Conservation (phyloP, 2,113 vertebrate species). For the Geococcyx californianus region DNA sequence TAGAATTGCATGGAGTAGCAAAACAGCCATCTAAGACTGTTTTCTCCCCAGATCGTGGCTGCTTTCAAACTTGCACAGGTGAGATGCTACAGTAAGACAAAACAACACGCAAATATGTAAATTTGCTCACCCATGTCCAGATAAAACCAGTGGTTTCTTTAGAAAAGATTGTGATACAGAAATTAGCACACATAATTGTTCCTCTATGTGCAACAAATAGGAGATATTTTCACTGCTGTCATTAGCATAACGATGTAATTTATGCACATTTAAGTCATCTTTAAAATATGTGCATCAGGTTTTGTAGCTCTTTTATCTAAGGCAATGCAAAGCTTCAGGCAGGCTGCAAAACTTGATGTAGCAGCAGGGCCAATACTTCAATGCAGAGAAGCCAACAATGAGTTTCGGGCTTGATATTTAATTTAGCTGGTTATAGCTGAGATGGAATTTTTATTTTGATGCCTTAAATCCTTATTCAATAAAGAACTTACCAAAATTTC, state of each 20-base stretch:
- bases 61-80: background rate
- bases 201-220: background rate
- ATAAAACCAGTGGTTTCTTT: background rate
- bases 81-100: background rate
- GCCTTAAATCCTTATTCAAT: background rate
- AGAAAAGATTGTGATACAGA: background rate
- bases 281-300: background rate
- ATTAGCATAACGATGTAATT: background rate
- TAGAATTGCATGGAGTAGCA: background rate
- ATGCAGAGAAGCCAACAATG: background rate
- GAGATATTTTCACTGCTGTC: background rate
- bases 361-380: background rate
- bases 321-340: background rate
- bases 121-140: background rate
- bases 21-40: background rate
- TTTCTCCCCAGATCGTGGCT: background rate
- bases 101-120: background rate
- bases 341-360: background rate
- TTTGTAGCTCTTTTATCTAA: background rate
- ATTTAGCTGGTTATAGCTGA: background rate
- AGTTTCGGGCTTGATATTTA: background rate
- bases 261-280: background rate
- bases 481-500: background rate
- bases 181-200: background rate
- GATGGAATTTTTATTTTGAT: background rate